Percentiles rank a stretch among this genome's conserved stretches.
These are phyloP conservation scores for Podarcis muralis DNA, from an alignment of 2,113 vertebrate genomes.

Conservation along the genomic window DNA sequence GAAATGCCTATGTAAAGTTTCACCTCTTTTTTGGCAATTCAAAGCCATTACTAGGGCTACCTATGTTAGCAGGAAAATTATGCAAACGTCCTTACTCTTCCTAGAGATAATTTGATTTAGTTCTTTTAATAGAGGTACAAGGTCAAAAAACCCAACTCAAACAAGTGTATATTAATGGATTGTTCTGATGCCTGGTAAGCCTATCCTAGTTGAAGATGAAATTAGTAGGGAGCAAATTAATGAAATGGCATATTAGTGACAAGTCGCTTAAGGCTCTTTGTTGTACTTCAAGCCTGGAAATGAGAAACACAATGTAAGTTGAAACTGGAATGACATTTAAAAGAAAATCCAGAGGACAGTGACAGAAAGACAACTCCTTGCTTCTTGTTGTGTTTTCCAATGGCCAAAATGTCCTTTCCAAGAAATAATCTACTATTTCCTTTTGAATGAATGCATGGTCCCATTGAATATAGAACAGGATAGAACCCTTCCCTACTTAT, in stretches of 20 bases:
- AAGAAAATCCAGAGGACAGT: constrained; percentile 50
- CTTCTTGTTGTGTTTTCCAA: constrained; percentile 60
- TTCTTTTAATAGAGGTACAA: not conserved
- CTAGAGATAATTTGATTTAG: not conserved
- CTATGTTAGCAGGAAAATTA: not conserved
- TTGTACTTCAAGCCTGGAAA: constrained; percentile 25
- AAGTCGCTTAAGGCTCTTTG: constrained; percentile 58
- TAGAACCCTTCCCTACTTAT: constrained; percentile 50
- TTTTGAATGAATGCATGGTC: constrained; percentile 28
- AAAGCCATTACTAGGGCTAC: not conserved
- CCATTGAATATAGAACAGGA: constrained; percentile 61
- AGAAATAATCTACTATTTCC: constrained; percentile 50
- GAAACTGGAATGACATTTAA: constrained; percentile 46
- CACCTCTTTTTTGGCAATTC: not conserved
- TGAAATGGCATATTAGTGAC: constrained; percentile 53
- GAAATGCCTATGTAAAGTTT: not conserved
- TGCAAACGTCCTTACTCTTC: not conserved
- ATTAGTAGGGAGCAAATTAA: constrained; percentile 54
- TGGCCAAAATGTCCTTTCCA: constrained; percentile 47
- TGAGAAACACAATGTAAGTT: constrained; percentile 55
- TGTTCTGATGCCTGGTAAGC: constrained; percentile 37
- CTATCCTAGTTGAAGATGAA: constrained; percentile 44
- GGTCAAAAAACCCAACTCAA: not conserved
- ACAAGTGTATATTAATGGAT: not conserved
- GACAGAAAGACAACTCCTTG: constrained; percentile 58